Percentiles rank a stretch among this genome's conserved stretches.
Evolutionary conservation across 1,140 invertebrate genomes (phyloP).

Genomic region (Papilio dardanus): DNA sequence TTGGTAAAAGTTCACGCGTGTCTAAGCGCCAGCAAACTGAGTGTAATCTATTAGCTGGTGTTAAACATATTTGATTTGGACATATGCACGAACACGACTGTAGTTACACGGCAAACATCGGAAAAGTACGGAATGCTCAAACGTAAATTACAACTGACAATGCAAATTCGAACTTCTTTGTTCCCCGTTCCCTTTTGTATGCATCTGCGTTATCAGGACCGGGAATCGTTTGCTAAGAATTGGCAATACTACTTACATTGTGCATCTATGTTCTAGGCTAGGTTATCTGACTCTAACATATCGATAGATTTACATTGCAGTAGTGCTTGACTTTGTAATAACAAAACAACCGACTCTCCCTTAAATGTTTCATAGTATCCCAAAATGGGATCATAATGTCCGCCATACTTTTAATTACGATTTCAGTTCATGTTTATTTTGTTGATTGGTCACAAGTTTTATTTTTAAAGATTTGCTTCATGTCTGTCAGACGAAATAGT

Average conservation of each 20-base stretch:
- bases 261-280: not conserved
- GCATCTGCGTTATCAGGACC: constrained; percentile 31
- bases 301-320: not conserved
- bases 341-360: not conserved
- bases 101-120: constrained; percentile 65
- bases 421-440: not conserved
- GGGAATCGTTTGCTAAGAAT: constrained; percentile 17
- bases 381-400: not conserved
- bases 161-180: constrained; percentile 43
- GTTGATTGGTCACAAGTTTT: not conserved
- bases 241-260: constrained; percentile 9
- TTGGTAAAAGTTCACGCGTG: constrained; percentile 40
- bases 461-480: not conserved
- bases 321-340: not conserved
- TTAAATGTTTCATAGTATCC: not conserved
- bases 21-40: constrained; percentile 52
- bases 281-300: not conserved
- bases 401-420: not conserved
- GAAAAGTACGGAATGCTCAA: constrained; percentile 68
- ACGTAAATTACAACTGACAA: constrained; percentile 41
- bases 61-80: constrained; percentile 75
- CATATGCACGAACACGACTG: constrained; percentile 60
- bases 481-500: not conserved
- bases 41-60: constrained; percentile 67
- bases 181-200: constrained; percentile 40